Evolutionary conservation across 2,113 vertebrate species (phyloP), one percentile per base, ranked within the genome.

Genomic region (Pyrgilauda ruficollis): DNA sequence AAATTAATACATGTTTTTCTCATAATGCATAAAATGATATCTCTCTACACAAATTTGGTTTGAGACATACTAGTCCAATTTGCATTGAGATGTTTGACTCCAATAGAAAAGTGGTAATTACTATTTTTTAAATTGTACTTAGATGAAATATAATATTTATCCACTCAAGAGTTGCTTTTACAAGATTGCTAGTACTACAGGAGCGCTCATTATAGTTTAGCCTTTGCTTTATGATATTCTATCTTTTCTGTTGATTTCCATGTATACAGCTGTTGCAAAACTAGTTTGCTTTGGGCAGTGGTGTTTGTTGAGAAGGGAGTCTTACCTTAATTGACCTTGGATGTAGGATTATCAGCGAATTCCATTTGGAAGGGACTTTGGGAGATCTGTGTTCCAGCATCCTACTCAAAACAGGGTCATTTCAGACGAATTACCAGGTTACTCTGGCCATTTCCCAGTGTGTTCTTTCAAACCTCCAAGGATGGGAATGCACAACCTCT

Each of bases 401-500:
- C 18, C 39, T 70, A 4, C 22, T 78, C 14, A 26, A 56, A 87
- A 30, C 6, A 21, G 43, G 9, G 4, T 84, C 1, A 1, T 33
- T 77, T 78, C n/a, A 26, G 64, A 55, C 7, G 11, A 69, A 23
- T 63, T 30, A 30, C 23, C 24, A 30, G 20, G 7, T 52, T 69
- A 10, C 1, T 3, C 22, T 56, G 70, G 18, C 28, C 0, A 0
- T 84, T 89, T 33, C 2, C 28, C 27, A 27, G 9, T 37, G 14
- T n/a, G 28, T 12, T 69, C 46, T 70, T 80, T 20, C 44, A 80
- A 33, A 78, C 12, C 24, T 52, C 33, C 5, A 5, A 62, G 8
- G 28, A 26, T 68, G 28, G n/a, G 17, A 52, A n/a, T 13, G 13
- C 15, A 14, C n/a, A 74, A 15, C 11, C 9, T 49, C 22, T 90